phyloP scores from a whole-genome alignment of 2,797 vertebrate genomes.

The Apodemus agrarius region DNA sequence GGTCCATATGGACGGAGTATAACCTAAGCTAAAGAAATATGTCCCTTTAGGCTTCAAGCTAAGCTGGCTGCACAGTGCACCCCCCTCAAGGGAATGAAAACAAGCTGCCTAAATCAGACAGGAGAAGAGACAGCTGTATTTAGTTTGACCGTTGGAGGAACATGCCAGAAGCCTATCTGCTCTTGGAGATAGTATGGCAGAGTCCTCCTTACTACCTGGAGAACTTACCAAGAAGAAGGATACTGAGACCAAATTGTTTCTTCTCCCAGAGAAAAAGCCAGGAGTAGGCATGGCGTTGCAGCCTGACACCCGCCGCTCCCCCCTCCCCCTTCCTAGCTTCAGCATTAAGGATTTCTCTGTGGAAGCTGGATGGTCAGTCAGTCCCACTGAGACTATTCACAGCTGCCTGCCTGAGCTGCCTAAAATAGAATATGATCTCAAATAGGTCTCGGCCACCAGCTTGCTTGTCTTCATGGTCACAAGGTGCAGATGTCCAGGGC shows the following conservation, averaged over 20 bases:
- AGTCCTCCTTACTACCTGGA: neutral
- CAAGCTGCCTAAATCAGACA: neutral
- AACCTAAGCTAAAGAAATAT: neutral
- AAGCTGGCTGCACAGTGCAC: neutral
- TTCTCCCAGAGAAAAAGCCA: neutral
- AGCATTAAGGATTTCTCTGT: neutral
- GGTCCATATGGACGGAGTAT: no score
- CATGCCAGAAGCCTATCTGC: rapidly evolving
- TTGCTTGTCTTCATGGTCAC: rapidly evolving
- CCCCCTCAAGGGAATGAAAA: neutral
- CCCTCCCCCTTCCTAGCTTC: neutral
- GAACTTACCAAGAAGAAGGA: neutral
- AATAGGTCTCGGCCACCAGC: neutral
- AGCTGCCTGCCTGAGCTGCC: neutral
- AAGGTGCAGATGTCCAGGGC: neutral
- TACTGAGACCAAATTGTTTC: neutral
- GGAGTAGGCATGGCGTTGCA: neutral
- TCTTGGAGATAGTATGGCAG: neutral
- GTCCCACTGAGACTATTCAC: neutral
- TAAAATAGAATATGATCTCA: neutral
- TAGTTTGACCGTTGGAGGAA: neutral
- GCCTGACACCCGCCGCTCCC: no score
- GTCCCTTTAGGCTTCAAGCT: neutral
- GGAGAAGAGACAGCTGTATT: neutral
- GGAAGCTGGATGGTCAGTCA: neutral